A percentile compares a stretch with the other conserved stretches of the same genome.
phyloP scores from a whole-genome alignment of 2,888 invertebrate genomes.

The Chromoteleia sp. region DNA sequence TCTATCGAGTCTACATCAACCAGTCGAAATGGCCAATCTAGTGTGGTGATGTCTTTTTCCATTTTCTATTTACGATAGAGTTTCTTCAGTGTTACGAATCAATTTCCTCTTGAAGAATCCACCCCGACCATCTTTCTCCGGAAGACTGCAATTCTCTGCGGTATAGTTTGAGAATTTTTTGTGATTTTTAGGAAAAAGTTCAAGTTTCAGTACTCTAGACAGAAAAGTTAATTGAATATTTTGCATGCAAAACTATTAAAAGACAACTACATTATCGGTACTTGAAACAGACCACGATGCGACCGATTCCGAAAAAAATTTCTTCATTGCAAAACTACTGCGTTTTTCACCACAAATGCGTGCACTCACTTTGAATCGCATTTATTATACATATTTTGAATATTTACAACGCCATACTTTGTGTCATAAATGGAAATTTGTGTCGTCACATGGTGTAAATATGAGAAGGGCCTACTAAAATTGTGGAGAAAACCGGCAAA shows the following conservation, averaged over 20 bases:
- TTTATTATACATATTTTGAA: constrained; percentile 47
- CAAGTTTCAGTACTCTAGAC: constrained; percentile 1
- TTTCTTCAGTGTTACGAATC: constrained; percentile 62
- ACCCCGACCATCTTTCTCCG: constrained; percentile 49
- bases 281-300: too few relatives aligned
- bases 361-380: constrained; percentile 2
- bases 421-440: constrained; percentile 48
- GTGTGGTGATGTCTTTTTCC: constrained; percentile 48
- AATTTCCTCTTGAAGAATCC: constrained; percentile 57
- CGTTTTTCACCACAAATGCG: neutral
- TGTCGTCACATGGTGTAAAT: constrained; percentile 40
- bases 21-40: constrained; percentile 48
- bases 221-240: constrained; percentile 51
- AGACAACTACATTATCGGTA: neutral
- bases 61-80: constrained; percentile 57
- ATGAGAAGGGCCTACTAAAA: constrained; percentile 49
- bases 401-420: constrained; percentile 44
- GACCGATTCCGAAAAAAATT: too few relatives aligned
- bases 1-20: constrained; percentile 29
- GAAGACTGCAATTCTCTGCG: constrained; percentile 50
- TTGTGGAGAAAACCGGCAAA: constrained; percentile 23
- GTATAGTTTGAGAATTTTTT: constrained; percentile 56
- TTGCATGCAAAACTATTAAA: constrained; percentile 20
- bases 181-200: constrained; percentile 48
- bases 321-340: neutral